phyloP scores from a whole-genome alignment of 2,113 vertebrate species.

The Ranitomeya variabilis region DNA sequence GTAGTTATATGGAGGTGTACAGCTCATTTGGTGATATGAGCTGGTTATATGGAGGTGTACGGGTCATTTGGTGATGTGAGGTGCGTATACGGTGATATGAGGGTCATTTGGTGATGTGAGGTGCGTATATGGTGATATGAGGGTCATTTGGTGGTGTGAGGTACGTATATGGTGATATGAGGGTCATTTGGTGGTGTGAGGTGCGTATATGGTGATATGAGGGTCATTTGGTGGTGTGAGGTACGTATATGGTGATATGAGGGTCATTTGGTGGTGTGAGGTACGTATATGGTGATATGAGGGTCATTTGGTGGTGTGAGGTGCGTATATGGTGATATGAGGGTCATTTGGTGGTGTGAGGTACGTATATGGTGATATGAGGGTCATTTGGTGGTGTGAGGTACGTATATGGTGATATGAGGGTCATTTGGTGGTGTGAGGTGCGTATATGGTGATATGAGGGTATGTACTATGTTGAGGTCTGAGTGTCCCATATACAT shows the following conservation, averaged over 20 bases:
- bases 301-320: background rate
- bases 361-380: background rate
- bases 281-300: no score
- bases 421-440: background rate
- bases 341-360: background rate
- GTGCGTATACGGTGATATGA: no score
- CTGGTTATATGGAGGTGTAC: background rate
- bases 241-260: background rate
- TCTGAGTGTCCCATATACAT: background rate
- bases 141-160: background rate
- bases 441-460: no score
- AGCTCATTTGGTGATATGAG: background rate
- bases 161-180: background rate
- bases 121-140: background rate
- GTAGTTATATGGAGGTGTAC: background rate
- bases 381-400: background rate
- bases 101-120: background rate
- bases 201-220: background rate
- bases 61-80: no score
- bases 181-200: background rate
- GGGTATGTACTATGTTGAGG: no score
- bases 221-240: background rate
- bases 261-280: no score
- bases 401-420: background rate
- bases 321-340: background rate